Evolutionary conservation across 2,888 invertebrate genomes (phyloP), one percentile per base, ranked within the genome.

Genomic region (Drosophila incognita): DNA sequence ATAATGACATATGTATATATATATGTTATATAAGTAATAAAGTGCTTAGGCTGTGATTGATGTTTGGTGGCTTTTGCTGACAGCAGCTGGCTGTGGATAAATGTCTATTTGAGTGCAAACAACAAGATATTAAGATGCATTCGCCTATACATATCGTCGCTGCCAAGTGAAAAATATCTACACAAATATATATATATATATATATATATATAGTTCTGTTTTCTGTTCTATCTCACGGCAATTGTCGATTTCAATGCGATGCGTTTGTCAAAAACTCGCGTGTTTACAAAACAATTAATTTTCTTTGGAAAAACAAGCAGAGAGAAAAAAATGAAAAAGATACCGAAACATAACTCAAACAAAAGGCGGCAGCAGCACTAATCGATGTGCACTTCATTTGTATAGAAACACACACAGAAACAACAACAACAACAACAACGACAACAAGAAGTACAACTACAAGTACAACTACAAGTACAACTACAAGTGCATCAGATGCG

Each of bases 241-340:
- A 81, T 81, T 68, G 65, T 74, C 69, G 72, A 81, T 72, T 70
- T 77, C 64, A 74, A 72, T 82, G 85, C 69, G 48, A 68, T 71
- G 72, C 69, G 66, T 77, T 78, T 78, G 81, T 83, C 76, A 64
- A 69, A 69, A 60, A 69, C 83, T 88, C 84, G 60, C 83, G 70
- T 86, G 85, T 86, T 86, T 86, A 86, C 85, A 89, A 86, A 86
- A 86, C 85, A 89, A 86, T 86, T 86, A 87, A 89, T 86, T 86
- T 86, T 89, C 89, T 66, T 73, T 69, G 69, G 79, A 86, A 85
- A 83, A 84, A 77, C 76, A 83, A 75, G 66, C 82, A 69, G 33
- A 33, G 31, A 33, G 35, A 53, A 33, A 27, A 58, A 87, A 84
- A 86, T 85, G 87, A 87, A 89, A 89, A 86, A 86, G 89, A 89